Evolutionary conservation across 2,113 vertebrate species (phyloP).

Genomic region (Elachura formosa): DNA sequence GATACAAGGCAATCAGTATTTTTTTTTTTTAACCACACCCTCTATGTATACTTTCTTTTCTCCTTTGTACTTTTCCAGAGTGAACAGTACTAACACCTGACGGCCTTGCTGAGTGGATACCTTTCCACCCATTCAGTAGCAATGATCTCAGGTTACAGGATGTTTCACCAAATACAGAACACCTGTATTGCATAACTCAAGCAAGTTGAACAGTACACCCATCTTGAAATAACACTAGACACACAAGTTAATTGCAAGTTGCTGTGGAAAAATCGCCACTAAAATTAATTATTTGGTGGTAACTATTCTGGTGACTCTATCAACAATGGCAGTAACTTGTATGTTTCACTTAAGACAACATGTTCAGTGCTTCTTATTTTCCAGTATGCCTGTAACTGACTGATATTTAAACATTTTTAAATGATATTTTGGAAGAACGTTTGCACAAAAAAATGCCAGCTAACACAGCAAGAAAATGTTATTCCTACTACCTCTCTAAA

Average conservation of each 20-base stretch:
- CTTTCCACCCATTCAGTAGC: neutral
- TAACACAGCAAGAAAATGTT: neutral
- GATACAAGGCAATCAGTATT: neutral
- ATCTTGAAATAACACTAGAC: conserved; percentile 3
- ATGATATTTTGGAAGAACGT: neutral
- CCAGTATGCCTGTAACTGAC: neutral
- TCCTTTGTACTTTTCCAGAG: neutral
- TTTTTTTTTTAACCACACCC: neutral
- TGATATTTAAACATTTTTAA: neutral
- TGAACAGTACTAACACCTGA: neutral
- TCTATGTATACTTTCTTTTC: neutral
- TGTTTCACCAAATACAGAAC: conserved; percentile 14
- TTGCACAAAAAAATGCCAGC: neutral
- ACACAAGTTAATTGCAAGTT: conserved; percentile 28
- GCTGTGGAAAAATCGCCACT: neutral
- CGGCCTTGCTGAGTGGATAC: neutral
- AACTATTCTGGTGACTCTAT: neutral
- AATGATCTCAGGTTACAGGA: conserved; percentile 9
- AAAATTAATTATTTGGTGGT: neutral
- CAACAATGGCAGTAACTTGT: neutral
- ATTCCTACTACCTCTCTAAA: neutral
- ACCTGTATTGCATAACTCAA: conserved; percentile 15
- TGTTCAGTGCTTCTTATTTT: neutral
- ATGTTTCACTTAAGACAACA: neutral
- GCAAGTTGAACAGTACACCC: neutral